phyloP scores from a whole-genome alignment of 2,797 vertebrate species.

The Acridotheres tristis region DNA sequence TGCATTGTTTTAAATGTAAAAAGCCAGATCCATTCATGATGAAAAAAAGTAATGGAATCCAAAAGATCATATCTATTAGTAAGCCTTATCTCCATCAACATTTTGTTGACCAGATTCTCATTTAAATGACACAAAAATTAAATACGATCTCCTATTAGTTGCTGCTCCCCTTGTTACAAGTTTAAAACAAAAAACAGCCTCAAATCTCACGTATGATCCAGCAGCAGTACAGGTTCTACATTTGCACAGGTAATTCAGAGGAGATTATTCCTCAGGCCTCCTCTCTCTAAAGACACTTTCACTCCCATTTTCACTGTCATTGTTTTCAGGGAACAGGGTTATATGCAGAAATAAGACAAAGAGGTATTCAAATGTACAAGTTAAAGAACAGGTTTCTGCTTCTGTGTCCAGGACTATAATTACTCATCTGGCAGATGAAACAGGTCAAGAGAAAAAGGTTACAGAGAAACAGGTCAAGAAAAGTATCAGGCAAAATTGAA shows the following conservation, averaged over 20 bases:
- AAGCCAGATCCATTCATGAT: background rate
- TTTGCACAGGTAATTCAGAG: background rate
- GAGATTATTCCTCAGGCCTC: background rate
- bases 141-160: background rate
- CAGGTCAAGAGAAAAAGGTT: background rate
- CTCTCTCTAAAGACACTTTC: background rate
- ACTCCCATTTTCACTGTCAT: background rate
- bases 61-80: background rate
- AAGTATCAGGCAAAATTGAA: background rate
- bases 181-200: background rate
- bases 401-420: background rate
- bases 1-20: background rate
- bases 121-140: background rate
- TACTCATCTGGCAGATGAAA: background rate
- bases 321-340: background rate
- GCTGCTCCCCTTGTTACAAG: background rate
- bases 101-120: background rate
- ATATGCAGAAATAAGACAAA: background rate
- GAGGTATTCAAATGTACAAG: background rate
- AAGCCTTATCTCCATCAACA: background rate
- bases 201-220: background rate
- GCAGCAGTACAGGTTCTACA: background rate
- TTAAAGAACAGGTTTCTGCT: constrained; percentile 19
- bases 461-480: background rate
- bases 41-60: background rate